Evolutionary conservation across 1,140 invertebrate species (phyloP), one percentile per base, ranked within the genome.

Genomic region (Hyposmocoma kahamanoa): DNA sequence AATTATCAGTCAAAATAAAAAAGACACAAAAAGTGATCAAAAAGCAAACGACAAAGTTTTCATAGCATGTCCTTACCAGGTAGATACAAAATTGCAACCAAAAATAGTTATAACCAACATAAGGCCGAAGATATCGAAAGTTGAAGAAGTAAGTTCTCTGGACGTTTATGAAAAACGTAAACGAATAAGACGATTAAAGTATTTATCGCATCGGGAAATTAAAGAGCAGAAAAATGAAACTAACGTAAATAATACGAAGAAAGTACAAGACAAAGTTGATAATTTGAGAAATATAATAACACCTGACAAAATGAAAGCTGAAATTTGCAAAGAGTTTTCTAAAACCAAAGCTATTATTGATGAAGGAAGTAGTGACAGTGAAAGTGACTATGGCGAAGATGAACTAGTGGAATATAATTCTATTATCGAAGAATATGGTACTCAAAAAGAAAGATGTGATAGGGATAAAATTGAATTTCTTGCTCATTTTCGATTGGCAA

Each of bases 141-240:
- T 56, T 26, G 83, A 86, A 21, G 80, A 81, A 59, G 42, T 84
- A 3, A 86, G 84, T 57, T 65, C 79, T 5, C 52, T 87, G 56
- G 84, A 87, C 42, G 50, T 84, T 32, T 85, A 85, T 28, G 83
- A 86, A 53, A 84, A 78, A 56, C 60, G 71, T 48, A 78, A 66
- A 58, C 63, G 67, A 32, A 30, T 81, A 15, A 61, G 72, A 30
- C 56, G 76, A 28, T 30, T 80, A 15, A 84, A 77, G 48, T 69
- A 81, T 55, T 49, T 81, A 42, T 66, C 68, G 0, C 78, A 76
- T 32, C 55, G 67, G 28, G 75, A 81, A 20, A 39, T 3, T 15
- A 76, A 76, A 61, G 65, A 71, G 17, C n/a, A n/a, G n/a, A n/a
- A n/a, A n/a, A n/a, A n/a, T n/a, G 50, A 56, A 36, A 18, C 18